Percentiles rank a stretch among this genome's conserved stretches.
These are phyloP conservation scores for Dolichotis patagonum DNA, from an alignment of 2,113 vertebrate species.

Conservation along the genomic window DNA sequence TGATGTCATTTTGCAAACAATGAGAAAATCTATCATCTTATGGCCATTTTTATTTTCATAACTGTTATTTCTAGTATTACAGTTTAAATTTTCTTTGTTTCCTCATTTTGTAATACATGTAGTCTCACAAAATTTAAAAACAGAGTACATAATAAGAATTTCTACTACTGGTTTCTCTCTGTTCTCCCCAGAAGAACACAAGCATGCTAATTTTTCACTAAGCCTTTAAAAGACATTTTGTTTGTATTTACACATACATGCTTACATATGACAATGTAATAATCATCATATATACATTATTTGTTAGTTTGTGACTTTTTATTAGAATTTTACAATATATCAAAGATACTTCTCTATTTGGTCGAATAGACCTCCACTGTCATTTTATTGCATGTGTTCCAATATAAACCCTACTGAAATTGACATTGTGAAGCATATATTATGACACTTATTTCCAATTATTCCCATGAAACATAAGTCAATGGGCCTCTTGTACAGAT, in stretches of 20 bases:
- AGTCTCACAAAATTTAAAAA: background rate
- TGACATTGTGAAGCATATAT: background rate
- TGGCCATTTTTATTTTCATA: too few species aligned
- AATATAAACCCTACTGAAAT: background rate
- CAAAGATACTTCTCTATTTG: background rate
- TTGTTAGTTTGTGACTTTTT: background rate
- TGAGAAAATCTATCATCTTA: too few species aligned
- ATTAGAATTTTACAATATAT: background rate
- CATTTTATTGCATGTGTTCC: background rate
- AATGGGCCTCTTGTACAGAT: too few species aligned
- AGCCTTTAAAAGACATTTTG: background rate
- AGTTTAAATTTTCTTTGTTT: background rate
- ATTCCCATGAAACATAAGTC: background rate
- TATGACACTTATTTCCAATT: background rate
- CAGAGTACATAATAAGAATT: background rate
- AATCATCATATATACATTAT: background rate
- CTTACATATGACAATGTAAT: background rate
- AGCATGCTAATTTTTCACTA: background rate
- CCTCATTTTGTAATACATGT: background rate
- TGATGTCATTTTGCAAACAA: background rate
- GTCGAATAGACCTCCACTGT: background rate
- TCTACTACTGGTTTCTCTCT: background rate
- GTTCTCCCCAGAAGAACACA: background rate
- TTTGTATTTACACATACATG: background rate
- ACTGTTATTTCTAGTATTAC: background rate